Evolutionary conservation across 2,888 invertebrate species (phyloP).

Genomic region (Caenorhabditis sp.): DNA sequence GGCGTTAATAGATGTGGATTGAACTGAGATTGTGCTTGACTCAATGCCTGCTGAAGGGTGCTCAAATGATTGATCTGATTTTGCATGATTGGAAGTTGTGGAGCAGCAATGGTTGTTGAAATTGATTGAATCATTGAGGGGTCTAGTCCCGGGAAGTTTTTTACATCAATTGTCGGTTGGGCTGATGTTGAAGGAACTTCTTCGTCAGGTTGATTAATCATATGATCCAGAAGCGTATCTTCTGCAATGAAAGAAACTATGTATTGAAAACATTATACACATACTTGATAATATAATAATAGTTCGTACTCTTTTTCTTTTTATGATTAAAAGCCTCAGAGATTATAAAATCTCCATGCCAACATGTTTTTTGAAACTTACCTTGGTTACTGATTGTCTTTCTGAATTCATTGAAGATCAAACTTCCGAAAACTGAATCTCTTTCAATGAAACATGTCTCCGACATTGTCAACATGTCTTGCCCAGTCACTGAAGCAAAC

Average conservation of each 20-base stretch:
- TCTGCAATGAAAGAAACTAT: slow-evolving; percentile 41
- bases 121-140: slow-evolving; percentile 36
- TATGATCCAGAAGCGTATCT: slow-evolving; percentile 56
- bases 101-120: slow-evolving; percentile 16
- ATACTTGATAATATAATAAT: background rate
- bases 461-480: slow-evolving; percentile 60
- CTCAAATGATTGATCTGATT: slow-evolving; percentile 37
- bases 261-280: background rate
- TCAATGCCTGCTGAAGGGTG: slow-evolving; percentile 30
- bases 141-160: slow-evolving; percentile 18
- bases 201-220: slow-evolving; percentile 28
- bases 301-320: background rate
- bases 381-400: slow-evolving; percentile 35
- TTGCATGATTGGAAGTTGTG: slow-evolving; percentile 33
- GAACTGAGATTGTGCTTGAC: slow-evolving; percentile 27
- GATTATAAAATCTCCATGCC: background rate
- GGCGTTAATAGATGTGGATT: slow-evolving; percentile 34
- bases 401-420: slow-evolving; percentile 66
- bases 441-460: slow-evolving; percentile 64
- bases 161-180: slow-evolving; percentile 22
- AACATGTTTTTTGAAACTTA: slow-evolving; percentile 5
- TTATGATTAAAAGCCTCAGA: background rate
- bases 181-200: slow-evolving; percentile 33
- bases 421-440: slow-evolving; percentile 63
- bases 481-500: slow-evolving; percentile 65